Evolutionary conservation across 2,113 vertebrate genomes (phyloP).

Genomic region (Numida meleagris): DNA sequence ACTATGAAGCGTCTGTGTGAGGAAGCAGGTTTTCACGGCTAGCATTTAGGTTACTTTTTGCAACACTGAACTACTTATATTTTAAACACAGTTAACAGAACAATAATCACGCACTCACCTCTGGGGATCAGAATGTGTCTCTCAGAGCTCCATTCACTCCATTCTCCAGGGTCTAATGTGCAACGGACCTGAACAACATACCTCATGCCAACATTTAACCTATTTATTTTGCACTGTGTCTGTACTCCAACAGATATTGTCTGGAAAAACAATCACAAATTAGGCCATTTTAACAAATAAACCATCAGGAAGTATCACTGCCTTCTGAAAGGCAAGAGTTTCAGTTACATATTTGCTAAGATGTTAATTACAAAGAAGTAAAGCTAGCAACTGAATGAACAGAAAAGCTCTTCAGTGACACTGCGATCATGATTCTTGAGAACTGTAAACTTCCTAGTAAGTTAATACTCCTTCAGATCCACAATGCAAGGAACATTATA

Average conservation of each 20-base stretch:
- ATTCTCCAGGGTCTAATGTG: constrained; percentile 32
- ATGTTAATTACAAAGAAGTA: not conserved
- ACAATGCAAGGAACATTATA: not conserved
- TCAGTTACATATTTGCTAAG: not conserved
- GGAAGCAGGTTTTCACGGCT: not conserved
- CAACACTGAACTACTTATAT: not conserved
- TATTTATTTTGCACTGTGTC: not conserved
- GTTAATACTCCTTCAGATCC: not conserved
- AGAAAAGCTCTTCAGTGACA: not conserved
- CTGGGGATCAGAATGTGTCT: not conserved
- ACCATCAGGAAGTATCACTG: not conserved
- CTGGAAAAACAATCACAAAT: constrained; percentile 36
- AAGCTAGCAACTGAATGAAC: not conserved
- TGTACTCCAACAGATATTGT: constrained; percentile 33
- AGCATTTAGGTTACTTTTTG: not conserved
- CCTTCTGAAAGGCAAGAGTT: not conserved
- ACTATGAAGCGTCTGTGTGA: fast-evolving
- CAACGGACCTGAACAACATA: constrained; percentile 48
- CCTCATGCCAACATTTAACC: not conserved
- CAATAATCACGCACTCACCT: not conserved
- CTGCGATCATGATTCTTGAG: not conserved
- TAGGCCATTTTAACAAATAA: not conserved
- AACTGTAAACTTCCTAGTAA: not conserved
- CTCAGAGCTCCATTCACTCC: constrained; percentile 55
- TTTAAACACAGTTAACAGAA: not conserved